These are phyloP conservation scores for Chascanopsetta lugubris DNA, from an alignment of 2,113 vertebrate genomes.

Conservation along the genomic window DNA sequence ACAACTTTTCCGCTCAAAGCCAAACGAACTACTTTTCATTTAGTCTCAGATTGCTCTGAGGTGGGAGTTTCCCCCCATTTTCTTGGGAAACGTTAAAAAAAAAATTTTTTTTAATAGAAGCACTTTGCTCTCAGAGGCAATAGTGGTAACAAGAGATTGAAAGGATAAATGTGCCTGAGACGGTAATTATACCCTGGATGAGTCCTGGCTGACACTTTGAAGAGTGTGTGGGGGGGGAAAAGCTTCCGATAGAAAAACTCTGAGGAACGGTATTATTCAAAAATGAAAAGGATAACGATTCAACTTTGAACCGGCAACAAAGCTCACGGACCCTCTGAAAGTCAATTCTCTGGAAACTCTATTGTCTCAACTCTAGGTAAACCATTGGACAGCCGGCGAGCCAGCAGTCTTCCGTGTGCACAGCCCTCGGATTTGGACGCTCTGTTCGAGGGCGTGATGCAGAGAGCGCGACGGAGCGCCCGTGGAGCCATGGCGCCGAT, in stretches of 20 bases:
- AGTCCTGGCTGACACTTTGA: conserved; percentile 39
- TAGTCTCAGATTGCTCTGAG: conserved; percentile 28
- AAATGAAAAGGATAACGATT: conserved; percentile 22
- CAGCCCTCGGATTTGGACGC: conserved; percentile 72
- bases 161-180: conserved; percentile 41
- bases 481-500: conserved; percentile 85
- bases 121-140: conserved; percentile 34
- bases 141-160: conserved; percentile 38
- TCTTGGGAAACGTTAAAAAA: too few species aligned
- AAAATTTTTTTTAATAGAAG: conserved; percentile 52
- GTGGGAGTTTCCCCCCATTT: conserved; percentile 44
- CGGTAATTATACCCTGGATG: conserved; percentile 39
- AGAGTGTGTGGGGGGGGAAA: conserved; percentile 12
- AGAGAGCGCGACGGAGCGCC: conserved; percentile 73
- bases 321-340: neutral
- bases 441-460: conserved; percentile 75
- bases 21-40: conserved; percentile 31
- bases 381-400: conserved; percentile 77
- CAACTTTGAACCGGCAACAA: conserved; percentile 1
- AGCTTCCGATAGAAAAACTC: conserved; percentile 16
- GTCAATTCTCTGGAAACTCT: neutral
- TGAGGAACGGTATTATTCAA: conserved; percentile 2
- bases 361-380: conserved; percentile 71
- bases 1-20: conserved; percentile 18
- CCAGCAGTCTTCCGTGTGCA: conserved; percentile 74